A percentile compares a stretch with the other conserved stretches of the same genome.
Conservation (phyloP, 2,113 vertebrate genomes). For the Melanostigma gelatinosum region DNA sequence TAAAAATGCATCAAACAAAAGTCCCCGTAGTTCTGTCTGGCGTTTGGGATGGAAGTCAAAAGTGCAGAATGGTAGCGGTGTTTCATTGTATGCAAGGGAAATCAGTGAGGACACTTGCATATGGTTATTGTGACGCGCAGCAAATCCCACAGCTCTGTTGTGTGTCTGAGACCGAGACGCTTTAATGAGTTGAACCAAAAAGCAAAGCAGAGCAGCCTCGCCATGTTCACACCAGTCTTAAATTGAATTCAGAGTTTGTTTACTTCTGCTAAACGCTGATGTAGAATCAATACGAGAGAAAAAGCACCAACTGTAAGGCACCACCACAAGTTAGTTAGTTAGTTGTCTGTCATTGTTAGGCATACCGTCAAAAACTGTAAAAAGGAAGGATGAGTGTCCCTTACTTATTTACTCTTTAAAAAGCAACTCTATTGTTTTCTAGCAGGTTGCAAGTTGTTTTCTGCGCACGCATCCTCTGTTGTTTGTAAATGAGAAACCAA, state of each 20-base stretch:
- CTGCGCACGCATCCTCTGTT: background rate
- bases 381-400: background rate
- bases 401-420: no score
- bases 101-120: background rate
- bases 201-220: slow-evolving; percentile 3
- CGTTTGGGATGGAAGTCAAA: background rate
- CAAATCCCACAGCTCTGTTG: background rate
- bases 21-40: background rate
- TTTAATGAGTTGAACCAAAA: slow-evolving; percentile 9
- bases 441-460: background rate
- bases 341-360: background rate
- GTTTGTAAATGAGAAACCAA: background rate
- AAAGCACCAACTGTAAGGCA: slow-evolving; percentile 6
- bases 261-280: slow-evolving; percentile 12
- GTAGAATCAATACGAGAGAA: slow-evolving; percentile 15
- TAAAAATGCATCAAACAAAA: background rate
- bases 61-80: no score
- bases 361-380: background rate
- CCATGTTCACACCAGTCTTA: slow-evolving; percentile 2
- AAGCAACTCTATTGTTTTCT: background rate
- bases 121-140: background rate
- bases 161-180: background rate
- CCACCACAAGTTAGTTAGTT: background rate
- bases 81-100: background rate
- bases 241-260: slow-evolving; percentile 19